A percentile compares a stretch with the other conserved stretches of the same genome.
Evolutionary conservation across 2,888 invertebrate genomes (phyloP).

Genomic region (Anagyrus pseudococci): DNA sequence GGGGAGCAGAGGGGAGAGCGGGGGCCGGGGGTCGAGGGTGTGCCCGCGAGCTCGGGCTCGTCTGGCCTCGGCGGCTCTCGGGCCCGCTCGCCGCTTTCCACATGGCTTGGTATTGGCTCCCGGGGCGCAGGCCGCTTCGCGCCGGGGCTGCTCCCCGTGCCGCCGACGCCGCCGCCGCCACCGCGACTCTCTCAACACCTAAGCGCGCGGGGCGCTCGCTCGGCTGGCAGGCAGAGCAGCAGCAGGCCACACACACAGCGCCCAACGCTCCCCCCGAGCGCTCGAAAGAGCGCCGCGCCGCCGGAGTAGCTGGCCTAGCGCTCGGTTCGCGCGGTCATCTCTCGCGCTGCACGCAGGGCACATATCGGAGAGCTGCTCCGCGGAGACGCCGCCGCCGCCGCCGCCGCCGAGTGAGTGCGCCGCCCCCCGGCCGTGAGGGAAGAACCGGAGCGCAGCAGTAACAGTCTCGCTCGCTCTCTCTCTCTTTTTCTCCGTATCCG

Average conservation of each 20-base stretch:
- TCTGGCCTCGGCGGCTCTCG: constrained; percentile 52
- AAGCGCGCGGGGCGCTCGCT: constrained; percentile 50
- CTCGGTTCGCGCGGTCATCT: not conserved
- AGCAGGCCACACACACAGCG: no score
- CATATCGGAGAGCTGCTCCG: no score
- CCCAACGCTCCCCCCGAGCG: constrained; percentile 10
- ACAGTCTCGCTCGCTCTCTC: no score
- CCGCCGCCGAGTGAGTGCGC: constrained; percentile 5
- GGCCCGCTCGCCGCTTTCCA: constrained; percentile 57
- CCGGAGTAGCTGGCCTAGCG: not conserved
- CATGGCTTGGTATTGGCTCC: constrained; percentile 62
- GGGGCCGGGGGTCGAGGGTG: constrained; percentile 37
- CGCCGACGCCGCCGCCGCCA: constrained; percentile 32
- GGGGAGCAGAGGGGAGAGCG: constrained; percentile 6
- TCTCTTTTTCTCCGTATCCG: no score
- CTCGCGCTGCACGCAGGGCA: constrained; percentile 17
- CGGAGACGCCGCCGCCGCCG: no score
- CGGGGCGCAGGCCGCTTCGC: constrained; percentile 51
- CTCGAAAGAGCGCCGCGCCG: not conserved
- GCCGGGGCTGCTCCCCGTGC: no score
- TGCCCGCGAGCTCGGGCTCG: constrained; percentile 39
- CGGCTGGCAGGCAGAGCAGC: constrained; percentile 38
- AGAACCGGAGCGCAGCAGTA: no score
- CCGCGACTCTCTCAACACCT: constrained; percentile 59
- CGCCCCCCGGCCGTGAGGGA: no score